Evolutionary conservation across 2,888 invertebrate genomes (phyloP), one percentile per base, ranked within the genome.

Genomic region (Cerastis rubricosa): DNA sequence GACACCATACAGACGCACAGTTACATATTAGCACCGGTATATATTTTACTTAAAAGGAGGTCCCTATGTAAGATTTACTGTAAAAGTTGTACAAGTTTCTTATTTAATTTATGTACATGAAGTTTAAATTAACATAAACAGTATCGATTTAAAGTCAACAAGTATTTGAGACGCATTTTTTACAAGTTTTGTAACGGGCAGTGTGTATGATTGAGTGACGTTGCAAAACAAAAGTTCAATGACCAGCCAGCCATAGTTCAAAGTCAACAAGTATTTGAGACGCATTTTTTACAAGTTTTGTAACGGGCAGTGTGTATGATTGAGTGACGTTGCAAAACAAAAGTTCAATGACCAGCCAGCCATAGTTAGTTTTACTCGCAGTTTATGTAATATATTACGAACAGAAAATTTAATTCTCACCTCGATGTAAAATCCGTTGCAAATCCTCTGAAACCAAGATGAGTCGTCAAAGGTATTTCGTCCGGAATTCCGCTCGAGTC

Each of bases 381-480:
- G n/a, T n/a, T n/a, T n/a, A n/a, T n/a, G n/a, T n/a, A n/a, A n/a
- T n/a, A n/a, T n/a, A n/a, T n/a, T n/a, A n/a, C 35, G 35, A 35
- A 35, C 1, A 35, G 35, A 35, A 35, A 35, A 70, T 61, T 40
- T 14, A 1, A 57, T 54, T 22, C 19, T 63, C 22, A 71, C 59
- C 14, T 61, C 12, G 64, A 83, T 64, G 29, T 71, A 49, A 45
- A 74, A 74, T 70, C 74, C 7, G 11, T 7, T 29, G 12, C 57
- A 45, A 57, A 80, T 70, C 85, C 69, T 74, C 40, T 51, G 40
- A 80, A 61, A 63, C 61, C 68, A 19, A 65, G 69, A 67, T 74
- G 67, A 74, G 81, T 71, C 74, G 54, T 29, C n/a, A 70, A 85
- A n/a, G n/a, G n/a, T 54, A 81, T 85, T 81, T 85, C 40, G 40